Evolutionary conservation across 2,797 vertebrate species (phyloP), one percentile per base, ranked within the genome.

Genomic region (Eidolon dupreanum): DNA sequence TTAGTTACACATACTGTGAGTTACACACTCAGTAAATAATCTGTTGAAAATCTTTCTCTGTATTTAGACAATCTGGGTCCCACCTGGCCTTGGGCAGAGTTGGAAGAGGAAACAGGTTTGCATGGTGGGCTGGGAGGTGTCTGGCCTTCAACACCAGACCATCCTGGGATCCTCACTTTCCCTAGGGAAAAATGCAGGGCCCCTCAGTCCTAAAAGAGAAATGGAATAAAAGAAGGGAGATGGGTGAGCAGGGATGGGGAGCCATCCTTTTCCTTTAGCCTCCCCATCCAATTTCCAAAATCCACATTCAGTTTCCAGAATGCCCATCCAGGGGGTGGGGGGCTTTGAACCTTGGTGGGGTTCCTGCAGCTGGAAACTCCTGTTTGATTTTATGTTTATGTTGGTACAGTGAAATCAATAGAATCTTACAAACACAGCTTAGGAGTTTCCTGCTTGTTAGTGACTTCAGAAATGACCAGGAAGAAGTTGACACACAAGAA

Each of bases 391-490:
- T 49, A 68, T 33, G 5, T 63, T 75, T 65, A 13, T 53, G 9
- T 70, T n/a, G 8, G 13, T 33, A 79, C 11, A 53, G 3, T n/a
- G n/a, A 74, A 38, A 71, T 22, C 74, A 70, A 65, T 49, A 61
- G 31, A 15, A 28, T 22, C 36, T 82, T 31, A 17, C 31, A 90
- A 71, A 71, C 22, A 55, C 61, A 84, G 51, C 31, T 75, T 59
- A 55, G 55, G 38, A 86, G 11, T 20, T 36, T 73, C 91, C 74
- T 90, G 63, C 31, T 89, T 87, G 12, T 5, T 75, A 13, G 74
- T 90, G 68, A 93, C 10, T 55, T 85, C 53, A 49, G 17, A 93
- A 82, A 95, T 94, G 28, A 81, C 10, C 22, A 59, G 86, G 33
- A 89, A 93, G 49, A 90, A 78, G 41, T 51, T 81, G 70, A 43